A percentile compares a stretch with the other conserved stretches of the same genome.
Conservation (phyloP, 1,140 invertebrate species). For the Heterodera carotae region DNA sequence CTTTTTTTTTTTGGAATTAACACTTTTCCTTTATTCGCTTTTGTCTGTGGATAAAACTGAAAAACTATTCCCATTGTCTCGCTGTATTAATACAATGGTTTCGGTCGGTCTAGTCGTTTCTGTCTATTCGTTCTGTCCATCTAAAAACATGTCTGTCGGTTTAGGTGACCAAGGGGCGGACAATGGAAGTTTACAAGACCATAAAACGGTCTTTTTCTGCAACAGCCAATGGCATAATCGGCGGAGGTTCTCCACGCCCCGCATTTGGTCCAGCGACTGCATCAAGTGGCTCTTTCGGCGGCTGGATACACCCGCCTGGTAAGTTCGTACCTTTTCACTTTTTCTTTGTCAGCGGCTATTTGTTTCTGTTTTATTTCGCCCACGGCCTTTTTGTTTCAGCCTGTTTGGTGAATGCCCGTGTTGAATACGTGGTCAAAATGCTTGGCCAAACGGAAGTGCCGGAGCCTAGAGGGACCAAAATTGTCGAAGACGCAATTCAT, state of each 20-base stretch:
- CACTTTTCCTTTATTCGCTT: too few species aligned
- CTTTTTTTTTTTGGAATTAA: too few species aligned
- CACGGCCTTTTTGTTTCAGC: slow-evolving; percentile 41
- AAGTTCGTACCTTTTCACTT: too few species aligned
- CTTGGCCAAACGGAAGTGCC: slow-evolving; percentile 54
- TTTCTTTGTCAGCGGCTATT: too few species aligned
- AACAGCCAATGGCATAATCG: slow-evolving; percentile 45
- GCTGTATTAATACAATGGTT: not conserved
- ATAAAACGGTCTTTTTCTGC: slow-evolving; percentile 50
- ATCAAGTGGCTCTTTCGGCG: not conserved
- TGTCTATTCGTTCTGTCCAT: too few species aligned
- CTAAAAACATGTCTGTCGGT: too few species aligned
- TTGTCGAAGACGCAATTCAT: slow-evolving; percentile 55
- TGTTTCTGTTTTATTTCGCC: not conserved
- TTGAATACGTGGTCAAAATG: slow-evolving; percentile 57
- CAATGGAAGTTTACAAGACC: slow-evolving; percentile 49
- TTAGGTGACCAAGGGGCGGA: not conserved
- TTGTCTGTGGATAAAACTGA: too few species aligned
- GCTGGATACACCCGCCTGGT: slow-evolving; percentile 56
- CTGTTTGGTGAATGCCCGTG: slow-evolving; percentile 50
- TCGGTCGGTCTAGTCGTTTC: too few species aligned
- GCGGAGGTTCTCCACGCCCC: slow-evolving; percentile 16
- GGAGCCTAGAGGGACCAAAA: slow-evolving; percentile 52
- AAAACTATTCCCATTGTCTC: too few species aligned
- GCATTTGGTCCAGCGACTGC: slow-evolving; percentile 16